phyloP scores from a whole-genome alignment of 2,888 invertebrate species.

The Fragum whitleyi region DNA sequence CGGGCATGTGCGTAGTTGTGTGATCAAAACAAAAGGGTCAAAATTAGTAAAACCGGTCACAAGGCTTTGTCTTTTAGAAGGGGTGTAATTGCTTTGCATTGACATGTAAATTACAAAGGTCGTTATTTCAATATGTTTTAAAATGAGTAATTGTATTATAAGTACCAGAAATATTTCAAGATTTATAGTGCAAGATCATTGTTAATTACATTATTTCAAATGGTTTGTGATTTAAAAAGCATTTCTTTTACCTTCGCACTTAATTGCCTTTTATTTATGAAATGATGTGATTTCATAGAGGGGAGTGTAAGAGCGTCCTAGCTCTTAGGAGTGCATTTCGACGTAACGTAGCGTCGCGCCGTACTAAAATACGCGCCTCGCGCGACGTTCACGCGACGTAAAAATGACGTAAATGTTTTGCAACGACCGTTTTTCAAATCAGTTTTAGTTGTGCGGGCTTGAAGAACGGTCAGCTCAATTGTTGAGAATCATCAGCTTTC shows the following conservation, averaged over 20 bases:
- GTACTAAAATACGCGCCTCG: not conserved
- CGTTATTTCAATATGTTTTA: not conserved
- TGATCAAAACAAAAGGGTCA: slow-evolving; percentile 21
- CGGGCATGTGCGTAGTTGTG: slow-evolving; percentile 37
- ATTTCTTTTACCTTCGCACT: too few relatives aligned
- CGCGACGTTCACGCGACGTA: not conserved
- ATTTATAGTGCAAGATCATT: too few relatives aligned
- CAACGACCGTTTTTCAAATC: too few relatives aligned
- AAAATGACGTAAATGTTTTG: too few relatives aligned
- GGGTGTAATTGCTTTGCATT: not conserved
- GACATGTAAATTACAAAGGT: too few relatives aligned
- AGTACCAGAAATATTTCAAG: not conserved
- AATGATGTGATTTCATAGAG: not conserved
- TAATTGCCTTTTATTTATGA: not conserved
- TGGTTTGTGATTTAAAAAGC: too few relatives aligned
- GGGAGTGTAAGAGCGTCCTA: not conserved
- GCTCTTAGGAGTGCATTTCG: not conserved
- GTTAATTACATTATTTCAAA: too few relatives aligned
- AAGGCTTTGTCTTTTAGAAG: slow-evolving; percentile 16
- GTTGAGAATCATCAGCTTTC: not conserved
- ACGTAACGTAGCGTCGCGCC: slow-evolving; percentile 3
- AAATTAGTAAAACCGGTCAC: slow-evolving; percentile 6
- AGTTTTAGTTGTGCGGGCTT: not conserved
- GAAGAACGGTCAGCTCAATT: not conserved
- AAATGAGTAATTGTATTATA: not conserved